These are phyloP conservation scores for Matsumurasca onukii DNA, from an alignment of 1,140 invertebrate species.

Conservation along the genomic window DNA sequence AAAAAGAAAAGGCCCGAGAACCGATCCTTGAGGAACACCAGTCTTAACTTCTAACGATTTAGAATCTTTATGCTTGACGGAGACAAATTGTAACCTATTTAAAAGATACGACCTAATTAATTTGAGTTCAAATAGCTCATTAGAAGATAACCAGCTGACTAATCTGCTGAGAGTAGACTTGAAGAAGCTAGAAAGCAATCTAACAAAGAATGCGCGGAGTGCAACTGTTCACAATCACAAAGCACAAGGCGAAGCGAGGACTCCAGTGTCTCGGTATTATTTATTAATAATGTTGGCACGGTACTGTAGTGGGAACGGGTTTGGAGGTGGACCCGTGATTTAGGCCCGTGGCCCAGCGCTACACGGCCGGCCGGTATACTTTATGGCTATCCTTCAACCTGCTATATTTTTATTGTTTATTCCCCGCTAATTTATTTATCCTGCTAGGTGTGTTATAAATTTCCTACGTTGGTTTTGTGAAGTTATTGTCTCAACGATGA, in stretches of 20 bases:
- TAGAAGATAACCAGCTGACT: too few species aligned
- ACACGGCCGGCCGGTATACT: neutral
- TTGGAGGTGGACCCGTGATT: neutral
- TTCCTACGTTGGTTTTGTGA: neutral
- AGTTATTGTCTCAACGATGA: neutral
- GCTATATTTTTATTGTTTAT: constrained; percentile 11
- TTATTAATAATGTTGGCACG: constrained; percentile 6
- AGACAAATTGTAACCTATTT: too few species aligned
- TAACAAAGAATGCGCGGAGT: too few species aligned
- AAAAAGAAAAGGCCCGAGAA: too few species aligned
- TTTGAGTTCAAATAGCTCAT: too few species aligned
- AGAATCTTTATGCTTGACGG: too few species aligned
- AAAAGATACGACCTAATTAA: too few species aligned
- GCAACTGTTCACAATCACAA: too few species aligned
- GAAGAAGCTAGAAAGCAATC: too few species aligned
- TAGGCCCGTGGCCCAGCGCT: neutral
- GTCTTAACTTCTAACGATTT: too few species aligned
- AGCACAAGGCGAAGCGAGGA: neutral
- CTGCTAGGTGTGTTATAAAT: neutral
- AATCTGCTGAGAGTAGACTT: too few species aligned
- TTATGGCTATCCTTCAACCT: neutral
- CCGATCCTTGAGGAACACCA: too few species aligned
- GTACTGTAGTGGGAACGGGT: neutral
- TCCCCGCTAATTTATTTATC: constrained; percentile 2
- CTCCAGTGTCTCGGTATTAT: neutral